Conservation (phyloP, 2,888 invertebrate species). For the Geophilus truncorum region DNA sequence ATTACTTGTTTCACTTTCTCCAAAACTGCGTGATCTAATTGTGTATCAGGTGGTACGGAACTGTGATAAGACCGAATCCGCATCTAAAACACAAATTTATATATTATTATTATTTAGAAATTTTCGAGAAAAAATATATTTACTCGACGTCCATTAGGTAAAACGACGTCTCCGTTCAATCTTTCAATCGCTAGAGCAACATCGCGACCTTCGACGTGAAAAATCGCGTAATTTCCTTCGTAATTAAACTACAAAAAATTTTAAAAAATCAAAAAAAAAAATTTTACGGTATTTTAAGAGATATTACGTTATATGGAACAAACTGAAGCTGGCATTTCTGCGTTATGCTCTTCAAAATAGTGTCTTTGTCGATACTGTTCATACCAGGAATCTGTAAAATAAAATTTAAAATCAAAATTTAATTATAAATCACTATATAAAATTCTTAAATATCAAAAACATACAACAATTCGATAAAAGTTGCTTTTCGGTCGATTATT, state of each 20-base stretch:
- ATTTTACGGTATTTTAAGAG: too few relatives aligned
- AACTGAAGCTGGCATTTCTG: background rate
- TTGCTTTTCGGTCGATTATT: background rate
- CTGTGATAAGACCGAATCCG: background rate
- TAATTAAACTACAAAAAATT: background rate
- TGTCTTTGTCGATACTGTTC: background rate
- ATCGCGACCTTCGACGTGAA: background rate
- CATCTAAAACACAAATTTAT: background rate
- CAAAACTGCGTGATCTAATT: background rate
- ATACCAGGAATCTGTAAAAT: background rate
- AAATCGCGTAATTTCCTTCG: background rate
- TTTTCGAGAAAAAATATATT: background rate
- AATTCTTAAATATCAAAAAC: background rate
- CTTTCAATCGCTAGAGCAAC: background rate
- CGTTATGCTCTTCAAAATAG: background rate
- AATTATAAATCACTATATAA: background rate
- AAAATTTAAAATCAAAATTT: too few relatives aligned
- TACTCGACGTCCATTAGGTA: background rate
- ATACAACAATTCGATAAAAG: background rate
- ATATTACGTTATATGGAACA: background rate
- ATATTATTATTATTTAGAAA: background rate
- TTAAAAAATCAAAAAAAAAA: too few relatives aligned
- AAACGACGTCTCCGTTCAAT: background rate
- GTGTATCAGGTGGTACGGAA: background rate
- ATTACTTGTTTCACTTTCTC: background rate